Percentiles rank a stretch among this genome's conserved stretches.
Conservation (phyloP, 2,113 vertebrate species). For the Pseudopodoces humilis region DNA sequence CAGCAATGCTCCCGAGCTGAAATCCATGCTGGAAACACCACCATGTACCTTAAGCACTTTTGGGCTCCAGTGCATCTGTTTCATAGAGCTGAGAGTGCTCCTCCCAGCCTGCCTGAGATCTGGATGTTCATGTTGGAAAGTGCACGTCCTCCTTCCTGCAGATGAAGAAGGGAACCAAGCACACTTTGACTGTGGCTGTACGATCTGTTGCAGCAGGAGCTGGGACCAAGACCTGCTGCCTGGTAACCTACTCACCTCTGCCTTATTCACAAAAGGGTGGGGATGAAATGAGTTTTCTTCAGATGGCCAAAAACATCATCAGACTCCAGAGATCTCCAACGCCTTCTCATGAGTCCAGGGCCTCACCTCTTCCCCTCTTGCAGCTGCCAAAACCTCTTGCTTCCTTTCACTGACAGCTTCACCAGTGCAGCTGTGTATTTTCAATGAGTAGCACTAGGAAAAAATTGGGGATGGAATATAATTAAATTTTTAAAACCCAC, state of each 20-base stretch:
- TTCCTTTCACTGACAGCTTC: conserved; percentile 54
- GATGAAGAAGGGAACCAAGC: background rate
- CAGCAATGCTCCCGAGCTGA: background rate
- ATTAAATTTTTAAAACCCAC: conserved; percentile 45
- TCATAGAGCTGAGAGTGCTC: background rate
- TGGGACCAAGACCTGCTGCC: background rate
- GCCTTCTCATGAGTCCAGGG: conserved; percentile 29
- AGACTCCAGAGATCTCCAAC: conserved; percentile 36
- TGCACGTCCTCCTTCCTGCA: background rate
- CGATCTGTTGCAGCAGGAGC: background rate
- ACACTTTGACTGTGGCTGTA: background rate
- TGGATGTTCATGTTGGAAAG: background rate
- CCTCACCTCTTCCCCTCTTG: conserved; percentile 54
- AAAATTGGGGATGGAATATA: conserved; percentile 35
- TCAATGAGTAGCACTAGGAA: conserved; percentile 48
- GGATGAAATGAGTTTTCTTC: conserved; percentile 39
- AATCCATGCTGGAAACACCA: background rate
- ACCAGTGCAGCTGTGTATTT: conserved; percentile 53
- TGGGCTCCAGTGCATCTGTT: background rate
- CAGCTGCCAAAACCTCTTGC: conserved; percentile 54
- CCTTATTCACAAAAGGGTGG: conserved; percentile 23
- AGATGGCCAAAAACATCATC: conserved; percentile 46
- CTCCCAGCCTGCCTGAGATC: background rate
- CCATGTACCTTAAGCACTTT: background rate
- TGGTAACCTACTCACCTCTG: conserved; percentile 41